A percentile compares a stretch with the other conserved stretches of the same genome.
These are phyloP conservation scores for Aplocera efformata DNA, from an alignment of 2,888 invertebrate species.

Conservation along the genomic window DNA sequence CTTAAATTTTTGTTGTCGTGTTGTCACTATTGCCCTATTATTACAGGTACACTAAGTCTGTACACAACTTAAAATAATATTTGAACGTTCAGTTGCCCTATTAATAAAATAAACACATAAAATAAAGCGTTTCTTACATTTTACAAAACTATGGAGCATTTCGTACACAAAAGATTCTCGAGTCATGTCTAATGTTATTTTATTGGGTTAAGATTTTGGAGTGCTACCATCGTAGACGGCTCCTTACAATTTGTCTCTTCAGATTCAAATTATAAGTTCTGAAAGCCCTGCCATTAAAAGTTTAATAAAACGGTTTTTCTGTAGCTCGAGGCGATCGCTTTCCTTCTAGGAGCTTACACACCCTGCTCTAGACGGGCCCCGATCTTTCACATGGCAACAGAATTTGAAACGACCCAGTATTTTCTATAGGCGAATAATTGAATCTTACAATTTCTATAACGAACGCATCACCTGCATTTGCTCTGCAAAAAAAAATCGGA, in stretches of 20 bases:
- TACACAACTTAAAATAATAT: too few species aligned
- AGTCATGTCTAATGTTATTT: background rate
- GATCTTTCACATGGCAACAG: conserved; percentile 47
- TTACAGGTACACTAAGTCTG: too few species aligned
- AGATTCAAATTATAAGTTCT: conserved; percentile 27
- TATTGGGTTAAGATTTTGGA: background rate
- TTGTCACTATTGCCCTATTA: too few species aligned
- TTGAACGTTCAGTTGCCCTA: too few species aligned
- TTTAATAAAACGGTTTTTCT: conserved; percentile 26
- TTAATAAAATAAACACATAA: too few species aligned
- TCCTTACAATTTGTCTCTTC: conserved; percentile 24
- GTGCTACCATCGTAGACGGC: conserved; percentile 11
- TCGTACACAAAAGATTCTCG: background rate
- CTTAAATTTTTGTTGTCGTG: too few species aligned
- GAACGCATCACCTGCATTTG: conserved; percentile 67
- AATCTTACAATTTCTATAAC: conserved; percentile 66
- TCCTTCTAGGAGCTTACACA: background rate
- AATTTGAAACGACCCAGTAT: conserved; percentile 57
- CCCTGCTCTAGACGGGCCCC: conserved; percentile 14
- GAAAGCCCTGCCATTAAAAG: conserved; percentile 30
- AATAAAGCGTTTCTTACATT: too few species aligned
- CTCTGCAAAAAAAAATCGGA: conserved; percentile 53
- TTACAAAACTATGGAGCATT: too few species aligned
- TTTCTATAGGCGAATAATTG: conserved; percentile 72
- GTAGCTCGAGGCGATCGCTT: conserved; percentile 16